These are phyloP conservation scores for Camptogramma bilineatum DNA, from an alignment of 2,888 invertebrate genomes.

Conservation along the genomic window DNA sequence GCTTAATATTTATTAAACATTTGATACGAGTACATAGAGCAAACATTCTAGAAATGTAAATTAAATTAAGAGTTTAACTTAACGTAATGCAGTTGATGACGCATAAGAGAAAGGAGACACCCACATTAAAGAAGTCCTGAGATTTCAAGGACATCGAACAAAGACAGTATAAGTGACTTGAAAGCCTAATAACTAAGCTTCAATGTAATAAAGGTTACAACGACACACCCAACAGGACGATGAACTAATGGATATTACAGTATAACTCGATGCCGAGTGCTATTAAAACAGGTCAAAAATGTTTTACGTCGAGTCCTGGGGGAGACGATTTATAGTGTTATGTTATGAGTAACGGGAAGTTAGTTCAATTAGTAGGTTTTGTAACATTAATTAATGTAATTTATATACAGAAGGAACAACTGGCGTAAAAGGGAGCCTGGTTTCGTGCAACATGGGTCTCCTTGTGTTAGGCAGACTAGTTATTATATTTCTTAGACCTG, in stretches of 20 bases:
- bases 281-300: slow-evolving; percentile 47
- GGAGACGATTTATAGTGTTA: slow-evolving; percentile 38
- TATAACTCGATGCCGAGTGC: slow-evolving; percentile 46
- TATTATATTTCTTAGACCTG: too few species aligned
- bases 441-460: too few species aligned
- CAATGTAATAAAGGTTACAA: slow-evolving; percentile 25
- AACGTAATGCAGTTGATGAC: not conserved
- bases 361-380: slow-evolving; percentile 9
- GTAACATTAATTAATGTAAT: not conserved
- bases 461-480: too few species aligned
- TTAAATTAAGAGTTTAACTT: not conserved
- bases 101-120: not conserved
- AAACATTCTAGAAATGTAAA: not conserved
- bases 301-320: slow-evolving; percentile 30
- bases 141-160: not conserved
- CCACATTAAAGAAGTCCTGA: not conserved
- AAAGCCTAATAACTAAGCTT: slow-evolving; percentile 6
- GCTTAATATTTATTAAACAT: too few species aligned
- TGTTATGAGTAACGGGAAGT: slow-evolving; percentile 28
- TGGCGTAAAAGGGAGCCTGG: too few species aligned
- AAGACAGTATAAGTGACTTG: slow-evolving; percentile 2
- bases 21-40: not conserved
- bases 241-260: slow-evolving; percentile 51
- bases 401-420: too few species aligned
- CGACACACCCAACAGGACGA: slow-evolving; percentile 45